These are phyloP conservation scores for Anguilla megastoma DNA, from an alignment of 2,797 vertebrate species.

Conservation along the genomic window DNA sequence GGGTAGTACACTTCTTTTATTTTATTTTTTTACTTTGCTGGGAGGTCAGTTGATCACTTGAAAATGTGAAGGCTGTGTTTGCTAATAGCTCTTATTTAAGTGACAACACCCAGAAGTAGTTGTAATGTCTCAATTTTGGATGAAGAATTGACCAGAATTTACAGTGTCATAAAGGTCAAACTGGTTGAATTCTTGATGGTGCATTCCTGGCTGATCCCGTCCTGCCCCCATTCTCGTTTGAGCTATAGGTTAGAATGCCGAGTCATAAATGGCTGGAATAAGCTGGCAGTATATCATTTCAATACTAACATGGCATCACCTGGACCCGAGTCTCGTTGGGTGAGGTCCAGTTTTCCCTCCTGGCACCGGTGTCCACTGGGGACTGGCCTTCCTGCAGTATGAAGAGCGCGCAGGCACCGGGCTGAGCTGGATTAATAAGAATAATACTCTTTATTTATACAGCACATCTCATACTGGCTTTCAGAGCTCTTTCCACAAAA, in stretches of 20 bases:
- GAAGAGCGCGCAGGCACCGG: not conserved
- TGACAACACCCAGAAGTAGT: not conserved
- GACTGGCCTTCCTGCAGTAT: not conserved
- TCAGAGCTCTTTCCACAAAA: not conserved
- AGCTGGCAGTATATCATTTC: not conserved
- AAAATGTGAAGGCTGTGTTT: not conserved
- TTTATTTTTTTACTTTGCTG: no score
- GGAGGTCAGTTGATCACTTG: no score
- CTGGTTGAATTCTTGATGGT: conserved; percentile 6
- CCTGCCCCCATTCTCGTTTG: not conserved
- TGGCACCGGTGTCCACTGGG: not conserved
- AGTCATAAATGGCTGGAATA: conserved; percentile 7
- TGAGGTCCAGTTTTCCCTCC: not conserved
- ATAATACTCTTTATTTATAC: not conserved
- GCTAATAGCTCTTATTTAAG: not conserved
- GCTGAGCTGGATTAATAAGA: not conserved
- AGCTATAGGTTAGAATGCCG: not conserved
- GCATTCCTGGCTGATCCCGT: not conserved
- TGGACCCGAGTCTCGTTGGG: not conserved
- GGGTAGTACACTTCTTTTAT: no score
- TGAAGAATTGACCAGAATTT: not conserved
- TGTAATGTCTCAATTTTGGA: not conserved
- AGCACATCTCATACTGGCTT: not conserved
- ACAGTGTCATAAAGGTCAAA: not conserved
- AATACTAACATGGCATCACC: not conserved